Percentiles rank a stretch among this genome's conserved stretches.
Evolutionary conservation across 2,797 vertebrate species (phyloP).

Genomic region (Gila robusta): DNA sequence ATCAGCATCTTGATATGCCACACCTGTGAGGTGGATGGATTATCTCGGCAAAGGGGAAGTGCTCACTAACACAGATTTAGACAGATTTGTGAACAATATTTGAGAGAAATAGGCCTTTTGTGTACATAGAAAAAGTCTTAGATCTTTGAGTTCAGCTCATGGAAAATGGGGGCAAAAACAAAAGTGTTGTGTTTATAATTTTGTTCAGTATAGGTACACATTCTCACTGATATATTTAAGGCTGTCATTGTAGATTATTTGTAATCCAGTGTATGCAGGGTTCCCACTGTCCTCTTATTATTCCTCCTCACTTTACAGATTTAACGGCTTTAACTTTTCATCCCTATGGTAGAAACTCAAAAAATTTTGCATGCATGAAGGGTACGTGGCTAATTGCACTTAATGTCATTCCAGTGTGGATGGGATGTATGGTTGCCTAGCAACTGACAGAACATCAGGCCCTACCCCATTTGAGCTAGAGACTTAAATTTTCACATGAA

Average conservation of each 20-base stretch:
- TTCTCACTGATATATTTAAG: conserved; percentile 13
- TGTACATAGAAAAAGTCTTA: too few species aligned
- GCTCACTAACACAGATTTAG: too few species aligned
- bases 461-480: neutral
- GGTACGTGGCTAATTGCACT: conserved; percentile 37
- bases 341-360: conserved; percentile 20
- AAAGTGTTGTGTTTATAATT: too few species aligned
- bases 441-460: conserved; percentile 16
- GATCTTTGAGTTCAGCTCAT: too few species aligned
- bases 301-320: conserved; percentile 7
- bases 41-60: too few species aligned
- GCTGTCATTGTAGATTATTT: neutral
- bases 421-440: conserved; percentile 48
- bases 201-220: neutral
- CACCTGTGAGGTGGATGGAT: too few species aligned
- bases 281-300: neutral
- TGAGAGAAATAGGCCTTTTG: too few species aligned
- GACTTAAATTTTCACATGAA: conserved; percentile 31
- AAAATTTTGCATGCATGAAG: conserved; percentile 41
- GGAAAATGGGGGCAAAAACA: too few species aligned
- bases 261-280: neutral
- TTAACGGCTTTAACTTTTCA: conserved; percentile 13
- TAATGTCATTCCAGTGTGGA: conserved; percentile 27
- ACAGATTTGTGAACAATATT: too few species aligned
- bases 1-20: too few species aligned